Evolutionary conservation across 2,797 vertebrate genomes (phyloP).

Genomic region (Periparus ater): DNA sequence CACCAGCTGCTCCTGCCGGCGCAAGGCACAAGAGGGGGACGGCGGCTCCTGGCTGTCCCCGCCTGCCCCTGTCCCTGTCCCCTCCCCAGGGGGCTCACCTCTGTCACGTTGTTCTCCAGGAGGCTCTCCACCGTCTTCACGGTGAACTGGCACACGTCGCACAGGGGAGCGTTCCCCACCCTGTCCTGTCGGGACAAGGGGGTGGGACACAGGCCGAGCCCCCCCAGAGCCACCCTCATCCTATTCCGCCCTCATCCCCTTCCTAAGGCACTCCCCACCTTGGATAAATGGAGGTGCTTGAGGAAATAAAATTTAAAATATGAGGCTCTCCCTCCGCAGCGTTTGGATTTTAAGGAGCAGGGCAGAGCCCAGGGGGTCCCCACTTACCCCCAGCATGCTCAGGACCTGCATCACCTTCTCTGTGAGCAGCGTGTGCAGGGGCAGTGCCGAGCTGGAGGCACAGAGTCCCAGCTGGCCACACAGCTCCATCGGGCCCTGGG

Average conservation of each 20-base stretch:
- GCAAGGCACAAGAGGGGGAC: neutral
- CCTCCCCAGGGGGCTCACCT: slow-evolving; percentile 71
- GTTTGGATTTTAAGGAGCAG: neutral
- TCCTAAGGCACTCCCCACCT: fast-evolving
- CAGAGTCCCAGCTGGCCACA: slow-evolving; percentile 85
- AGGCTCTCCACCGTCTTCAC: slow-evolving; percentile 81
- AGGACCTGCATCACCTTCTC: slow-evolving; percentile 43
- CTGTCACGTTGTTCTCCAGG: slow-evolving; percentile 80
- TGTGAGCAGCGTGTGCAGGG: slow-evolving; percentile 60
- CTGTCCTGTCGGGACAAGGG: neutral
- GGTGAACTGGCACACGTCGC: slow-evolving; percentile 83
- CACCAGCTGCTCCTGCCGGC: slow-evolving; percentile 80
- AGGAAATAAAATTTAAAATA: neutral
- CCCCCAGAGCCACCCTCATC: neutral
- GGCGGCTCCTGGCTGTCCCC: neutral
- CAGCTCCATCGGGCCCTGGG: slow-evolving; percentile 82
- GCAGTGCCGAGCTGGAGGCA: slow-evolving; percentile 61
- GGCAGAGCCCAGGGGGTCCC: fast-evolving
- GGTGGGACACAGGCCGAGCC: fast-evolving
- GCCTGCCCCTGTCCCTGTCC: neutral
- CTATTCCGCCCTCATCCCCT: neutral
- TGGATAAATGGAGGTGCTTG: neutral
- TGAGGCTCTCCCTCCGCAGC: fast-evolving
- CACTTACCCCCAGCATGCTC: slow-evolving; percentile 40
- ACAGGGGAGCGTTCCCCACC: slow-evolving; percentile 57